Base-by-base conservation (phyloP, 2,113 vertebrate species). In the Centrocercus urophasianus region DNA sequence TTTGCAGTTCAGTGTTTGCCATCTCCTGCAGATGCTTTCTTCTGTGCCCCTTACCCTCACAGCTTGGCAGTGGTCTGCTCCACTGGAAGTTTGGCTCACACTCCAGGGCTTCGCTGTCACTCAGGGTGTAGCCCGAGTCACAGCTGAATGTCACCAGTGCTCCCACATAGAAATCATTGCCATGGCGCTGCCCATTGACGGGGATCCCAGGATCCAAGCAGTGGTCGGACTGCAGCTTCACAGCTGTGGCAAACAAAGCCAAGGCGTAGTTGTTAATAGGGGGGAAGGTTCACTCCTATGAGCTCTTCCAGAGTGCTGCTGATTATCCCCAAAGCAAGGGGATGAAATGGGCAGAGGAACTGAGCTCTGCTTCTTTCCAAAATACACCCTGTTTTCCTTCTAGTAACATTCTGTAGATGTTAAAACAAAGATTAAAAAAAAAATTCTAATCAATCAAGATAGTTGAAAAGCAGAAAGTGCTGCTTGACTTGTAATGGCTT, bases 1-100 rank as follows among this genome's bases (percentile, higher is more conserved):
- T 45, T 32, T 32, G 48, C 64, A 48, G 57, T 0, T 1, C 10
- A n/a, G 45, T 0, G 2, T 2, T 30, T 19, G 67, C 54, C 54
- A 4, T 2, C 76, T 36, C 52, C 57, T 10, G 43, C 76, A 11
- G 54, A 8, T 2, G 28, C 20, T 2, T 2, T 2, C 57, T 25
- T 5, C 59, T 2, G 13, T 4, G 1, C 10, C 7, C 25, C 95
- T 75, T 97, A 99, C 99, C 99, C 98, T 99, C 99, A 4, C 99
- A 99, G 97, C 98, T 99, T 77, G 99, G 99, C 85, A 99, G 98
- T 4, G 99, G 98, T 6, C 98, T 98, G 92, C 99, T 99, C 99
- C 99, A 99, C 96, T 99, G 99, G 93, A 99, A 99, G 97, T 99
- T 99, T 15, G 99, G 99, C 91, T 99, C 99, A 50, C 99, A 99